Evolutionary conservation across 2,888 invertebrate species (phyloP), one percentile per base, ranked within the genome.

Genomic region (Crocallis elinguaria): DNA sequence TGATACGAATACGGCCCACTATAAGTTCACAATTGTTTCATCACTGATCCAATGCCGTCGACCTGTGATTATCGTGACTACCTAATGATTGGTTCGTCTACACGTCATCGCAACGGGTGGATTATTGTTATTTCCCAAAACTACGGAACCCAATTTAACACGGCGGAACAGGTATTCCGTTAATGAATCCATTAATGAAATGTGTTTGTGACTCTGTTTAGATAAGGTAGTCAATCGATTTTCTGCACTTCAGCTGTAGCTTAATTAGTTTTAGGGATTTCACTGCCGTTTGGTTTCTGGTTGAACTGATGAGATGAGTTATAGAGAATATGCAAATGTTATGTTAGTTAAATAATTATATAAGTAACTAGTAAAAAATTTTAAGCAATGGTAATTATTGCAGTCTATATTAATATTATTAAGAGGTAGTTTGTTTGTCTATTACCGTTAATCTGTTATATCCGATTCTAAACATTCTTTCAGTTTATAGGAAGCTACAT

Each of bases 131-230:
- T 9, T 37, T 5, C n/a, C 11, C 29, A 29, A 37, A 17, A 14
- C 37, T 37, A 37, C 16, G 9, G 14, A 4, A 8, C 16, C 16
- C 12, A 37, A 0, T 23, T 8, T 0, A 11, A 12, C 12, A 5
- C 23, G 14, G 23, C 38, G 19, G 33, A 32, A 11, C 9, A 13
- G 8, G 30, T 13, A 42, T 32, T 9, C 32, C 12, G 49, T 17
- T 37, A 43, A 37, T 49, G 30, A 16, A 17, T 43, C 42, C n/a
- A n/a, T n/a, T n/a, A n/a, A n/a, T n/a, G 23, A 30, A 23, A 37
- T 37, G 1, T n/a, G 33, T 13, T n/a, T 13, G 14, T 14, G 14
- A 13, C 14, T 13, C 6, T 32, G 14, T 32, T 1, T 14, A 32
- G 12, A 29, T 12, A 12, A 1, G 19, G 9, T 25, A 8, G 14